Percentiles rank a stretch among this genome's conserved stretches.
Evolutionary conservation across 2,797 vertebrate species (phyloP).

Genomic region (Melanotaenia pygmaea): DNA sequence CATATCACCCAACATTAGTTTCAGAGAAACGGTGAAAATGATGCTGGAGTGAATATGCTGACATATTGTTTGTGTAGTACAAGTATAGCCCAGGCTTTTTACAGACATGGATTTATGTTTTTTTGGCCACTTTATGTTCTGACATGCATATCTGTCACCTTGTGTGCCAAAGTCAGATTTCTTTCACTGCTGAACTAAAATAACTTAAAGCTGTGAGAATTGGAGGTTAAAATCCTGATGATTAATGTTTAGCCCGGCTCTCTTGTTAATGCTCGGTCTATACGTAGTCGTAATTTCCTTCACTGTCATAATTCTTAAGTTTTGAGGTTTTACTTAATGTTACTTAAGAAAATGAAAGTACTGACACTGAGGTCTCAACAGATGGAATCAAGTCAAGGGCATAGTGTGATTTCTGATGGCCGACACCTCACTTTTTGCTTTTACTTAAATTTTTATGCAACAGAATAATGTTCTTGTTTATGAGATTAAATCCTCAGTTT

Average conservation of each 20-base stretch:
- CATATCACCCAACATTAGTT: conserved; percentile 19
- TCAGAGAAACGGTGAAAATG: background rate
- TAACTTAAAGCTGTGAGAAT: conserved; percentile 56
- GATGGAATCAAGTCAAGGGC: conserved; percentile 79
- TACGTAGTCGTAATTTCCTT: conserved; percentile 71
- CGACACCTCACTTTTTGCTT: conserved; percentile 48
- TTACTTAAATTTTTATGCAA: conserved; percentile 48
- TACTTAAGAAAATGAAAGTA: conserved; percentile 84
- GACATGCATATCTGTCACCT: conserved; percentile 49
- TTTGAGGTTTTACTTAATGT: conserved; percentile 73
- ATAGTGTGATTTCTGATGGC: conserved; percentile 54
- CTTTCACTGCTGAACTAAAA: conserved; percentile 49
- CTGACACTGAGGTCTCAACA: conserved; percentile 69
- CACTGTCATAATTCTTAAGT: conserved; percentile 74
- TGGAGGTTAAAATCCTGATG: conserved; percentile 68
- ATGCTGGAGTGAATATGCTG: conserved; percentile 2
- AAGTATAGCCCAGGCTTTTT: background rate
- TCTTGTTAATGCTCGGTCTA: conserved; percentile 70
- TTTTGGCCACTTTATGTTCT: conserved; percentile 17
- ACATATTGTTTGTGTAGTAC: background rate
- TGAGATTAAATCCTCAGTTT: conserved; percentile 54
- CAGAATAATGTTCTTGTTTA: conserved; percentile 69
- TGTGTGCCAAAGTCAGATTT: conserved; percentile 58
- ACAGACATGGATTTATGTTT: conserved; percentile 3
- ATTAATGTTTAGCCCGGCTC: conserved; percentile 72